A percentile compares a stretch with the other conserved stretches of the same genome.
Evolutionary conservation across 2,797 vertebrate species (phyloP).

Genomic region (Bradypus variegatus): DNA sequence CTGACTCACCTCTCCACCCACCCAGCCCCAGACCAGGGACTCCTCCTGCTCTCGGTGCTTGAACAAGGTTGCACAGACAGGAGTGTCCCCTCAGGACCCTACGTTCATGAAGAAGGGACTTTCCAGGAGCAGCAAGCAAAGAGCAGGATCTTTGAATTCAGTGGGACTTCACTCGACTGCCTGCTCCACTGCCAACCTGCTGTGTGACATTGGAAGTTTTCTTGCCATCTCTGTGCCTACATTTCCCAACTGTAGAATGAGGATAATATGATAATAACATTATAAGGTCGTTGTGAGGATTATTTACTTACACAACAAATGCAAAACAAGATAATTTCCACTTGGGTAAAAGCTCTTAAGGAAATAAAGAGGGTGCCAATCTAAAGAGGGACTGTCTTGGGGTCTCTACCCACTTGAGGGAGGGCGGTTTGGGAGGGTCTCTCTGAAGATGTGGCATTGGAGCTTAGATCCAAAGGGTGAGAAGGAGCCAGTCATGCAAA

Average conservation of each 20-base stretch:
- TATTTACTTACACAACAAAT: not conserved
- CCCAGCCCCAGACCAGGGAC: not conserved
- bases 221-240: slow-evolving; percentile 16
- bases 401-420: not conserved
- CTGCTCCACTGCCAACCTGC: not conserved
- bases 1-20: not conserved
- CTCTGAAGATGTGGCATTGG: not conserved
- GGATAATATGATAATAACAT: not conserved
- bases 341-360: not conserved
- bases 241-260: not conserved
- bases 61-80: not conserved
- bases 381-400: not conserved
- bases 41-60: not conserved
- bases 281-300: not conserved
- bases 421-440: not conserved
- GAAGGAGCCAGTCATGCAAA: not conserved
- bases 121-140: not conserved
- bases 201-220: not conserved
- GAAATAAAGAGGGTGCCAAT: not conserved
- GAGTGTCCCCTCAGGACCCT: not conserved
- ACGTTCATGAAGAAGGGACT: not conserved
- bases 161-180: not conserved
- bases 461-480: not conserved
- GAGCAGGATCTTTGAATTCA: not conserved
- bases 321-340: not conserved